Percentiles rank a stretch among this genome's conserved stretches.
These are phyloP conservation scores for Drosophila atripex DNA, from an alignment of 2,888 invertebrate genomes.

Conservation along the genomic window DNA sequence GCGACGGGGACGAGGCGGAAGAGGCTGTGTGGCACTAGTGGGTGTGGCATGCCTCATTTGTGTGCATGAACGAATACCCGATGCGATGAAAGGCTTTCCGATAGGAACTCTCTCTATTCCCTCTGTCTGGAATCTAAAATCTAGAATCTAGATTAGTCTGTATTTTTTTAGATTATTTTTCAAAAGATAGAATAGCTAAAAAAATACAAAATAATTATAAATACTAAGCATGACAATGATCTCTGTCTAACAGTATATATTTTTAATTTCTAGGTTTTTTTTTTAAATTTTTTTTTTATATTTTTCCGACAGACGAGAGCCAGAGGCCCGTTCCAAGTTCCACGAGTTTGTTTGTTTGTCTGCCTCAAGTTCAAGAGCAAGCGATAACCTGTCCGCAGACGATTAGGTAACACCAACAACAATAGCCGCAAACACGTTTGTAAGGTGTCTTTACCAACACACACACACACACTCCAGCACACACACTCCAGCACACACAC, in stretches of 20 bases:
- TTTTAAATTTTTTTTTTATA: too few relatives aligned
- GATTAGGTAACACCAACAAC: slow-evolving; percentile 68
- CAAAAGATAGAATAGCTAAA: background rate
- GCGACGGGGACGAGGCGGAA: background rate
- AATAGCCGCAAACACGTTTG: slow-evolving; percentile 61
- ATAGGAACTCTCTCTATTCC: background rate
- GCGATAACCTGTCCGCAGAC: slow-evolving; percentile 69
- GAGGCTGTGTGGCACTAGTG: background rate
- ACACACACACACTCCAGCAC: slow-evolving; percentile 24
- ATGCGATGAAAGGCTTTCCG: slow-evolving; percentile 5
- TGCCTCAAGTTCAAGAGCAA: slow-evolving; percentile 80
- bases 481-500: slow-evolving; percentile 34
- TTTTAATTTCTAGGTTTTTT: too few relatives aligned
- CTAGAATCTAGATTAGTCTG: too few relatives aligned
- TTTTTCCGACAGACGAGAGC: too few relatives aligned
- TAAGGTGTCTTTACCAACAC: slow-evolving; percentile 32
- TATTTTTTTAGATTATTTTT: background rate
- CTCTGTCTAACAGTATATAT: background rate
- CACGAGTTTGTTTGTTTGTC: slow-evolving; percentile 46
- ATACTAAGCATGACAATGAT: background rate
- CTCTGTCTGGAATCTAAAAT: background rate
- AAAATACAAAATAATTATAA: background rate
- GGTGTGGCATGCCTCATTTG: slow-evolving; percentile 23
- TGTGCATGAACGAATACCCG: slow-evolving; percentile 9
- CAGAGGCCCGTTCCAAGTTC: slow-evolving; percentile 21